These are phyloP conservation scores for Bucorvus abyssinicus DNA, from an alignment of 2,797 vertebrate genomes.

Conservation along the genomic window DNA sequence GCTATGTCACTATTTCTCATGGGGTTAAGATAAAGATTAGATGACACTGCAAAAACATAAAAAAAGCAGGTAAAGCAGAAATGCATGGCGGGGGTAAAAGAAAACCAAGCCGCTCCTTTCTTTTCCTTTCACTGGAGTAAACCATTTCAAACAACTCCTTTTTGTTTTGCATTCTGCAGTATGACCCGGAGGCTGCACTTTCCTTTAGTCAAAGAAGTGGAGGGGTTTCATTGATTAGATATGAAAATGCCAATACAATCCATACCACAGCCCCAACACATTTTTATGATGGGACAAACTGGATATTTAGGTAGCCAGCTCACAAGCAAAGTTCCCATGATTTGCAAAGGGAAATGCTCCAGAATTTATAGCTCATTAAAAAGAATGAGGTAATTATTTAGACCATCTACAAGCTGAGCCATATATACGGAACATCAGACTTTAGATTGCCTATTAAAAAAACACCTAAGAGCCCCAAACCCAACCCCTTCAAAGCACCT, in stretches of 20 bases:
- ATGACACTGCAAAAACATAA: background rate
- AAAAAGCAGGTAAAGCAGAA: conserved; percentile 42
- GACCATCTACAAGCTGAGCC: background rate
- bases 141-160: background rate
- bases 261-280: background rate
- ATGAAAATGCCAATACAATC: background rate
- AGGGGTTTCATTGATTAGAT: background rate
- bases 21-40: conserved; percentile 1
- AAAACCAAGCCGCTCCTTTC: conserved; percentile 17
- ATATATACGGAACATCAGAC: background rate
- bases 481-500: background rate
- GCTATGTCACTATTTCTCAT: background rate
- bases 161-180: background rate
- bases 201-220: background rate
- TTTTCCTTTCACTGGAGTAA: background rate
- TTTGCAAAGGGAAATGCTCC: background rate
- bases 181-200: background rate
- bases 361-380: background rate
- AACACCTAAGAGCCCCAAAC: background rate
- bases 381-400: background rate
- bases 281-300: background rate
- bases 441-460: background rate
- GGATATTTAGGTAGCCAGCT: background rate
- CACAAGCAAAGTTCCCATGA: background rate
- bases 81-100: background rate